Evolutionary conservation across 2,888 invertebrate genomes (phyloP).

Genomic region (Xestia rhomboidea): DNA sequence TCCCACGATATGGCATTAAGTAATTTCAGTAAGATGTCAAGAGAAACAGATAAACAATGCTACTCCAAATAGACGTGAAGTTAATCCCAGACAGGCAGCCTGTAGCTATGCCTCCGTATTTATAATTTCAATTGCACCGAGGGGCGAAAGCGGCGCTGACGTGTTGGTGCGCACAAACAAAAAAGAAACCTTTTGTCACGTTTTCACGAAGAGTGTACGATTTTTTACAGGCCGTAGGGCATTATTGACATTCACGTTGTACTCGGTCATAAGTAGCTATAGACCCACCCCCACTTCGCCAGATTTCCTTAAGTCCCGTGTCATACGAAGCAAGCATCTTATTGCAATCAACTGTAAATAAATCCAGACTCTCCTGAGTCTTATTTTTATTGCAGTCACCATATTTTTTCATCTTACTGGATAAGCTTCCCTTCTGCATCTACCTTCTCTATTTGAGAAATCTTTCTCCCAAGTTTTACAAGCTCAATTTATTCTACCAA

Average conservation of each 20-base stretch:
- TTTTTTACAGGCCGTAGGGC: conserved; percentile 26
- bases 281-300: neutral
- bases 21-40: neutral
- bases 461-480: neutral
- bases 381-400: neutral
- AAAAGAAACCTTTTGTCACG: conserved; percentile 31
- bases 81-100: conserved; percentile 22
- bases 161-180: conserved; percentile 16
- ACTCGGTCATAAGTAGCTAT: neutral
- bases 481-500: neutral
- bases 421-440: neutral
- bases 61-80: conserved; percentile 8
- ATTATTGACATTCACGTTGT: conserved; percentile 26
- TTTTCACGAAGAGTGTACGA: conserved; percentile 18
- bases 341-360: neutral
- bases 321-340: neutral
- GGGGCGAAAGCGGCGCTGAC: conserved; percentile 12
- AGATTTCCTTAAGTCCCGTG: neutral
- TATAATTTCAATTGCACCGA: conserved; percentile 35
- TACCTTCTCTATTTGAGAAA: neutral
- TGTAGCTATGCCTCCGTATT: conserved; percentile 30
- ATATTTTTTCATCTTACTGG: neutral
- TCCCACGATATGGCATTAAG: neutral
- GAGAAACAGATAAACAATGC: neutral
- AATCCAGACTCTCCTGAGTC: neutral